Base-by-base conservation (phyloP, 2,888 invertebrate species). In the Ennomos fuscantarius region DNA sequence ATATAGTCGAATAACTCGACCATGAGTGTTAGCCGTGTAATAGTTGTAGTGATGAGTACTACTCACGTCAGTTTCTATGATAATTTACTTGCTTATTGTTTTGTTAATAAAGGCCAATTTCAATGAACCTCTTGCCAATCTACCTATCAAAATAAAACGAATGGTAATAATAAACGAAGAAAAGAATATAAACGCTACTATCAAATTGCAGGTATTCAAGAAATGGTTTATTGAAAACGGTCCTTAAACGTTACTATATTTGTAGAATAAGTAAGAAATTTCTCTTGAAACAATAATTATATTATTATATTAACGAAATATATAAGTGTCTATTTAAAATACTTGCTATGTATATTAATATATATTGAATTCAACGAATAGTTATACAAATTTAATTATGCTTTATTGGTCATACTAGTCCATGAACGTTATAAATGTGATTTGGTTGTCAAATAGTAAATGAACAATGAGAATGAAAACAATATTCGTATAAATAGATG, bases 321-420 rank as follows among this genome's bases (percentile, higher is more conserved):
- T 47, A 43, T 45, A 49, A 58, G 42, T 57, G 39, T 39, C 53
- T 56, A 54, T 44, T 43, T 31, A 33, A 41, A 47, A 47, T 45
- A 44, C 44, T 48, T 35, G 45, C 32, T 35, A 45, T 15, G 42
- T 55, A 51, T 49, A 34, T 37, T 11, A 12, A 41, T 49, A 50
- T 35, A 49, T 8, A 47, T 55, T 58, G 34, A 56, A 61, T 56
- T 66, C 60, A 63, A 62, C 63, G 62, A 63, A 58, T 59, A 61
- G 46, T 55, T 59, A 59, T 41, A 49, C 8, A 41, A 31, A 36
- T 0, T 36, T 12, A 51, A 37, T 49, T 33, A 56, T 60, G 62
- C 57, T 47, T 51, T 45, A n/a, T n/a, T n/a, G n/a, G n/a, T n/a
- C n/a, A n/a, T n/a, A 47, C 37, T 62, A 61, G 52, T 59, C 54